phyloP scores from a whole-genome alignment of 2,113 vertebrate species.

The Cairina moschata region DNA sequence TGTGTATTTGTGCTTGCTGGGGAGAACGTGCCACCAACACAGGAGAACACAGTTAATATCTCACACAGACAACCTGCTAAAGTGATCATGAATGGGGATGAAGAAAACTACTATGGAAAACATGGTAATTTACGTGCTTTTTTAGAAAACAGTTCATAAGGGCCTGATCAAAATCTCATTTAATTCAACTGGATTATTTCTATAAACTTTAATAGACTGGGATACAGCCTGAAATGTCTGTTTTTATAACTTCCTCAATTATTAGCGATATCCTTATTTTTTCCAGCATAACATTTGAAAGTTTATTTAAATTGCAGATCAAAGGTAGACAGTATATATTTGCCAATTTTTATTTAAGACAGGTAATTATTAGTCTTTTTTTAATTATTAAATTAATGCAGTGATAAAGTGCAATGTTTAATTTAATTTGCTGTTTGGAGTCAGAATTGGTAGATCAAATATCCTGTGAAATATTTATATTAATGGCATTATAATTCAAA shows the following conservation, averaged over 20 bases:
- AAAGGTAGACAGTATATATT: not conserved
- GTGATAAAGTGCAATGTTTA: not conserved
- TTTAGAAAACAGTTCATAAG: not conserved
- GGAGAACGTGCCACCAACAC: not conserved
- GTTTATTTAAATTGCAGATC: not conserved
- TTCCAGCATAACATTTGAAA: not conserved
- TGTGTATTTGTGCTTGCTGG: not conserved
- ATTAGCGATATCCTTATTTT: not conserved
- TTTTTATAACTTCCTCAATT: not conserved
- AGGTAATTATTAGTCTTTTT: not conserved
- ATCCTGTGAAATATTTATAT: not conserved
- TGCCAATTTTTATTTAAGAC: not conserved
- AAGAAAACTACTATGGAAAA: constrained; percentile 67
- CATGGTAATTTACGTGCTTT: constrained; percentile 44
- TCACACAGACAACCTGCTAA: not conserved
- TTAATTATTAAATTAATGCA: not conserved
- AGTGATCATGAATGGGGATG: constrained; percentile 19
- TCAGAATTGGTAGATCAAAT: not conserved
- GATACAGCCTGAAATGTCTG: not conserved
- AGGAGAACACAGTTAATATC: not conserved
- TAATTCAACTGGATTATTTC: not conserved
- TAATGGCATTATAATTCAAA: not conserved
- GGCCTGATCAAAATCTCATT: not conserved
- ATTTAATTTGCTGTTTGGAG: not conserved
- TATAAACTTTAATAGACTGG: not conserved